Conservation (phyloP, 2,797 vertebrate species). For the Netta rufina region DNA sequence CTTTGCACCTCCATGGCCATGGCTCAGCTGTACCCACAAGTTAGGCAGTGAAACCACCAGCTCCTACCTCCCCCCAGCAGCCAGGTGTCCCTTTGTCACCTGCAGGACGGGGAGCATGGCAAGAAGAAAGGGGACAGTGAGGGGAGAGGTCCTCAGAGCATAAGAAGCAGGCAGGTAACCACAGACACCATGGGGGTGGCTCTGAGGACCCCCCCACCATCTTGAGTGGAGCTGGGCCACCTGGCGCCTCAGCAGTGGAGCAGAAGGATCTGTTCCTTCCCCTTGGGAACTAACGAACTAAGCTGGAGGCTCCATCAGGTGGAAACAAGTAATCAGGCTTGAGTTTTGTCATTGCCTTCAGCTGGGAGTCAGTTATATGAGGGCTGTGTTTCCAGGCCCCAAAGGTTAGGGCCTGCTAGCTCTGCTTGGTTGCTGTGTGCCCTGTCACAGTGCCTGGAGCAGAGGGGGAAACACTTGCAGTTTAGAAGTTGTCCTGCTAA, state of each 20-base stretch:
- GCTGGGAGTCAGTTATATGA: neutral
- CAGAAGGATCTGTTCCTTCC: neutral
- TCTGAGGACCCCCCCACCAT: neutral
- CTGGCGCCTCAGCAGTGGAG: neutral
- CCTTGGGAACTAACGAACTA: neutral
- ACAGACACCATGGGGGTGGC: fast-evolving
- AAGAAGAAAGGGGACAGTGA: fast-evolving
- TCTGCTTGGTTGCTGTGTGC: neutral
- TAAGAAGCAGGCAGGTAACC: neutral
- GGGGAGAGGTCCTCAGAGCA: neutral
- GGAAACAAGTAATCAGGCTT: neutral
- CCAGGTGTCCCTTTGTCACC: fast-evolving
- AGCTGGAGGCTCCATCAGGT: neutral
- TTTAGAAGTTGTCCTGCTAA: neutral
- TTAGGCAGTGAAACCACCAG: neutral
- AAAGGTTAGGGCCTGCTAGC: fast-evolving
- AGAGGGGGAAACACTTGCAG: neutral
- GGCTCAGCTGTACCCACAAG: neutral
- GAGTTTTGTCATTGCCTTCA: neutral
- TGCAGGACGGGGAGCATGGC: neutral
- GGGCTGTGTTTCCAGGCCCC: neutral
- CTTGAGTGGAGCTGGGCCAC: neutral
- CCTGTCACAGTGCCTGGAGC: neutral
- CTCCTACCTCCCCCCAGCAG: neutral
- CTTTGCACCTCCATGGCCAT: neutral